phyloP scores from a whole-genome alignment of 2,888 invertebrate genomes.

The Pelosia muscerda region DNA sequence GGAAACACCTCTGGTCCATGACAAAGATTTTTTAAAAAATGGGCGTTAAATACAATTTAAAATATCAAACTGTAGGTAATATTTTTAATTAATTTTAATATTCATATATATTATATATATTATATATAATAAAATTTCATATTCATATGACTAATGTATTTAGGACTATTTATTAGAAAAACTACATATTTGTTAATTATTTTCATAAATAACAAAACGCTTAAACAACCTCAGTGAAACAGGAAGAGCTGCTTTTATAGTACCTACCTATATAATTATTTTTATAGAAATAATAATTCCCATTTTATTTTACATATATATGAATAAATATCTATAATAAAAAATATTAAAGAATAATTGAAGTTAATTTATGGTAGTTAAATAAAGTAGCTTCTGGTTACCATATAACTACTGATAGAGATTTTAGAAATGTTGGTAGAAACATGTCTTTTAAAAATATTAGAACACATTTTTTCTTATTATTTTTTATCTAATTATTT shows the following conservation, averaged over 20 bases:
- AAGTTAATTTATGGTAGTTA: background rate
- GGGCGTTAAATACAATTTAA: background rate
- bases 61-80: no score
- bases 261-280: no score
- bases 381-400: background rate
- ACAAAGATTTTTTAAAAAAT: background rate
- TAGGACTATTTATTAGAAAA: background rate
- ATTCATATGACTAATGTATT: background rate
- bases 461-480: background rate
- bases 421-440: background rate
- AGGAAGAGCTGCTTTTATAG: background rate
- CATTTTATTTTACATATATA: background rate
- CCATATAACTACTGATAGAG: background rate
- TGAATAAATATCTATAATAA: background rate
- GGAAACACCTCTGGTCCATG: no score
- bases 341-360: background rate
- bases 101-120: no score
- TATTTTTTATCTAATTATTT: conserved; percentile 16
- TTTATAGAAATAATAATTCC: background rate
- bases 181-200: background rate
- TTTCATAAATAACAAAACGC: background rate
- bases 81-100: no score
- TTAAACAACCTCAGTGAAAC: background rate
- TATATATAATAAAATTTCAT: no score
- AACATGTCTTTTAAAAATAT: background rate